Evolutionary conservation across 2,888 invertebrate genomes (phyloP).

Genomic region (Callimorpha dominula): DNA sequence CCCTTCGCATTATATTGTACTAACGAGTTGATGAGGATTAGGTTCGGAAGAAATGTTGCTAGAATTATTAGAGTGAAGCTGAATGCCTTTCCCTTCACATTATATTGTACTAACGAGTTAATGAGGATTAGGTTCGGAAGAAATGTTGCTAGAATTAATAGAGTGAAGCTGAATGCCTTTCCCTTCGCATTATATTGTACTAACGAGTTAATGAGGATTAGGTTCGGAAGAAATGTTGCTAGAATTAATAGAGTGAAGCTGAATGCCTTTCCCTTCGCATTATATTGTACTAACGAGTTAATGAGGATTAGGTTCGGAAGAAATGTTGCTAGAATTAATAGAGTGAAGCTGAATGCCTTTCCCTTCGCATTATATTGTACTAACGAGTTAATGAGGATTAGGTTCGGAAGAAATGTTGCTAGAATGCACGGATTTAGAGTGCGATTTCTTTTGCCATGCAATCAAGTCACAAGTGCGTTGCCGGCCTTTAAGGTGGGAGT

Average conservation of each 20-base stretch:
- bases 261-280: conserved; percentile 9
- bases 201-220: conserved; percentile 12
- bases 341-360: conserved; percentile 11
- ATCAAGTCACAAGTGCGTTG: too few relatives aligned
- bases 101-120: conserved; percentile 11
- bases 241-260: conserved; percentile 23
- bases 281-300: conserved; percentile 11
- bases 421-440: neutral
- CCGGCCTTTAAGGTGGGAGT: too few relatives aligned
- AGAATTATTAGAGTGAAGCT: conserved; percentile 22
- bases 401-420: neutral
- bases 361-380: conserved; percentile 3
- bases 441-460: neutral
- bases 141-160: conserved; percentile 23
- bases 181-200: conserved; percentile 3
- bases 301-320: neutral
- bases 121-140: neutral
- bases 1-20: conserved; percentile 3
- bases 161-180: conserved; percentile 11
- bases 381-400: conserved; percentile 12
- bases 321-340: conserved; percentile 23
- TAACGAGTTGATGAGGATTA: conserved; percentile 12
- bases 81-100: conserved; percentile 9
- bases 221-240: neutral
- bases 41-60: neutral